Conservation (phyloP, 2,797 vertebrate species). For the Lerista edwardsae region DNA sequence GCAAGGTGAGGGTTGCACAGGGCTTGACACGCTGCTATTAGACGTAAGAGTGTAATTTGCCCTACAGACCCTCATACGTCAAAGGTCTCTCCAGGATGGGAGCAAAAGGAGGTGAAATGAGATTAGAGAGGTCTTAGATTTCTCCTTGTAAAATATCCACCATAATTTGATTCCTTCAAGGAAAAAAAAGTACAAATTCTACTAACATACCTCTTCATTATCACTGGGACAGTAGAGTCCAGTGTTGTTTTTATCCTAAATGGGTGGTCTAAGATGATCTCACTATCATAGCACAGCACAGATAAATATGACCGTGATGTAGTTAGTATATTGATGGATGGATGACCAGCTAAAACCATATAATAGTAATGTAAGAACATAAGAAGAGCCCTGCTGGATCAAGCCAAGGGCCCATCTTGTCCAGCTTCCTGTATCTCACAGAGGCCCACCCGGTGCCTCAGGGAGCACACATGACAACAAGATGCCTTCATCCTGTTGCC, state of each 20-base stretch:
- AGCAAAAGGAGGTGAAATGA: not conserved
- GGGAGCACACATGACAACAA: no score
- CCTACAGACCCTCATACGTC: not conserved
- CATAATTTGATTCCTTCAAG: not conserved
- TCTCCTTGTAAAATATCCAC: not conserved
- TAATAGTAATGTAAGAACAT: no score
- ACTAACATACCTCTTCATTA: not conserved
- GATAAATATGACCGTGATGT: not conserved
- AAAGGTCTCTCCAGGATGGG: not conserved
- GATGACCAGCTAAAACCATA: not conserved
- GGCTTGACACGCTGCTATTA: slow-evolving; percentile 15
- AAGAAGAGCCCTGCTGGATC: no score
- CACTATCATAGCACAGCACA: not conserved
- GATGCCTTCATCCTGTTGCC: no score
- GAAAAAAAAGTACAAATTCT: not conserved
- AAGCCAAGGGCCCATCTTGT: no score
- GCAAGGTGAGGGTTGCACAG: slow-evolving; percentile 4
- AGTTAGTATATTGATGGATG: not conserved
- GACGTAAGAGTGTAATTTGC: not conserved
- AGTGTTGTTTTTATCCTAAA: not conserved
- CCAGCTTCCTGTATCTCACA: no score
- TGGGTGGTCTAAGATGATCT: not conserved
- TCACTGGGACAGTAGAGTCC: not conserved
- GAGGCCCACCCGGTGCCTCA: no score
- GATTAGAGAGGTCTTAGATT: not conserved